Evolutionary conservation across 2,113 vertebrate genomes (phyloP).

Genomic region (Cardinalis cardinalis): DNA sequence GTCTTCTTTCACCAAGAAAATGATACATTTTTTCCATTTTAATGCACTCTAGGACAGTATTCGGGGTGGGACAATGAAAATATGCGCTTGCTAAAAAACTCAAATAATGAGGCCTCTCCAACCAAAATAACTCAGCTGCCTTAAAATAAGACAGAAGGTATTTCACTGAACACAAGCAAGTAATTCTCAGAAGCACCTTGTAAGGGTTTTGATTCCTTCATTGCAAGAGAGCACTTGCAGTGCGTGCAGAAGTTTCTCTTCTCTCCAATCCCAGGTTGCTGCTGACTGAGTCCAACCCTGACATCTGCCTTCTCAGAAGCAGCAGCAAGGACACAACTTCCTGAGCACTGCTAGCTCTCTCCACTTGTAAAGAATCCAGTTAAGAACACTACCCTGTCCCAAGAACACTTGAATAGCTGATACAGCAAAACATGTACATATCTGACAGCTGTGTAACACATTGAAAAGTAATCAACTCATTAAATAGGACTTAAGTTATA

Average conservation of each 20-base stretch:
- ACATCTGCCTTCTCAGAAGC: neutral
- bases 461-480: neutral
- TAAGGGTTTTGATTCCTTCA: neutral
- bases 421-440: neutral
- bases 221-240: neutral
- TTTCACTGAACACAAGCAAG: neutral
- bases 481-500: neutral
- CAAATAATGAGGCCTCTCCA: neutral
- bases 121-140: neutral
- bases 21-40: neutral
- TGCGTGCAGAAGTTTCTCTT: neutral
- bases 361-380: neutral
- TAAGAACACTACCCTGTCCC: neutral
- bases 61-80: neutral
- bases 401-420: neutral
- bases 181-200: neutral
- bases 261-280: neutral
- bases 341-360: neutral
- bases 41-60: neutral
- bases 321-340: neutral
- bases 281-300: neutral
- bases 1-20: neutral
- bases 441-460: neutral
- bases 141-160: neutral
- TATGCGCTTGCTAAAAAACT: neutral